A percentile compares a stretch with the other conserved stretches of the same genome.
These are phyloP conservation scores for Lordiphosa fenestrarum DNA, from an alignment of 2,888 invertebrate genomes.

Conservation along the genomic window DNA sequence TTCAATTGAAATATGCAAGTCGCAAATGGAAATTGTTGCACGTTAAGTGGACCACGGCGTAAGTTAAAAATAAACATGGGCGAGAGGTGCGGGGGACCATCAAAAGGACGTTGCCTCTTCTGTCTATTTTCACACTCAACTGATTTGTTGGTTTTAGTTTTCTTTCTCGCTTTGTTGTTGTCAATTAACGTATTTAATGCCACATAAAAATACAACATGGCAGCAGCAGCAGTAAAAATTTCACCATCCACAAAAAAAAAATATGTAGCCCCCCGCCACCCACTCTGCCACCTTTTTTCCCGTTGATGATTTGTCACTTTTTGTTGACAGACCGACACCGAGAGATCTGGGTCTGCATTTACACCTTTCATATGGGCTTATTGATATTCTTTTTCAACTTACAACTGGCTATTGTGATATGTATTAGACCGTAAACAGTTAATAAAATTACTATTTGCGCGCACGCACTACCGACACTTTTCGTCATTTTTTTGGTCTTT, in stretches of 20 bases:
- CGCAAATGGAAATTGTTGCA: constrained; percentile 55
- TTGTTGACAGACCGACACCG: constrained; percentile 19
- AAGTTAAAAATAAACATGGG: constrained; percentile 46
- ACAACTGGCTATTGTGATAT: constrained; percentile 48
- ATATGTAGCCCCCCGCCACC: constrained; percentile 32
- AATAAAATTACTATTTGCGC: constrained; percentile 61
- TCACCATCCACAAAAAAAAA: constrained; percentile 48
- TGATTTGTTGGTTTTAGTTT: constrained; percentile 1
- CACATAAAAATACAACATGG: constrained; percentile 56
- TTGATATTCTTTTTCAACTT: constrained; percentile 32
- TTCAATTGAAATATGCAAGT: constrained; percentile 65
- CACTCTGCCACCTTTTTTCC: constrained; percentile 6
- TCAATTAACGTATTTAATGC: constrained; percentile 67
- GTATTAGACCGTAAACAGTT: constrained; percentile 49
- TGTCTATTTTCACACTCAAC: constrained; percentile 54
- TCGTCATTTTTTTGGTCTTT: constrained; percentile 55
- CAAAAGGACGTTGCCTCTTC: constrained; percentile 44
- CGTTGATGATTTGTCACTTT: constrained; percentile 40
- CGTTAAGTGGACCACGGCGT: constrained; percentile 69
- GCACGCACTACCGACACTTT: constrained; percentile 62
- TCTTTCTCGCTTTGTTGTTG: constrained; percentile 35
- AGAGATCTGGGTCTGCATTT: constrained; percentile 1
- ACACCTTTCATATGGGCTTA: neutral
- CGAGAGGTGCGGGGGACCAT: constrained; percentile 8
- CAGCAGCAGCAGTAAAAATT: constrained; percentile 51